phyloP scores from a whole-genome alignment of 2,113 vertebrate genomes.

The Sylvietta virens region DNA sequence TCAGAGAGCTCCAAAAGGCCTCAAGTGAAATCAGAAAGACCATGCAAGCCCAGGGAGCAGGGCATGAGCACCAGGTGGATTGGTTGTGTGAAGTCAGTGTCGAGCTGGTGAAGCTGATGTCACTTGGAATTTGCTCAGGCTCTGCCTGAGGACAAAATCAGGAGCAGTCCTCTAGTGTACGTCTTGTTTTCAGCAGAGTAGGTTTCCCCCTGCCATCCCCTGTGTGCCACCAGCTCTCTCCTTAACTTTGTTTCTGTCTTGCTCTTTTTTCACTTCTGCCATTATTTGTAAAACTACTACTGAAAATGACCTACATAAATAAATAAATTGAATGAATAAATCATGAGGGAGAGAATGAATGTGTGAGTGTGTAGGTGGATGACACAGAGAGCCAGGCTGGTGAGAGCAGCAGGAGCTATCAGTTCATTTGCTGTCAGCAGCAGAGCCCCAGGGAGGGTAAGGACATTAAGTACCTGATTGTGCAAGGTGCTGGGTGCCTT shows the following conservation, averaged over 20 bases:
- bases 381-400: constrained; percentile 14
- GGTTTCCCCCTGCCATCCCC: background rate
- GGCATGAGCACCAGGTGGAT: background rate
- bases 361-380: constrained; percentile 44
- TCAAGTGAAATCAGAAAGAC: background rate
- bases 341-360: constrained; percentile 33
- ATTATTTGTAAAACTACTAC: constrained; percentile 44
- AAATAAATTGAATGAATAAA: constrained; percentile 61
- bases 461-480: background rate
- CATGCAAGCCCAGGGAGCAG: background rate
- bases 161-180: fast-evolving
- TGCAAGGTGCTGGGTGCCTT: background rate
- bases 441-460: background rate
- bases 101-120: background rate
- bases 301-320: constrained; percentile 62
- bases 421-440: constrained; percentile 11
- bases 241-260: background rate
- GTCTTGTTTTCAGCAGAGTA: background rate
- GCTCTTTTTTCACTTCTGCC: background rate
- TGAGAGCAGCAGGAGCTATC: constrained; percentile 46
- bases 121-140: background rate
- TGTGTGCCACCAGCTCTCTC: background rate
- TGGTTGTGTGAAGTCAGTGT: background rate
- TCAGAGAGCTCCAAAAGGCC: background rate
- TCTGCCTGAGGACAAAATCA: background rate